These are phyloP conservation scores for Beris chalybata DNA, from an alignment of 2,888 invertebrate genomes.

Conservation along the genomic window DNA sequence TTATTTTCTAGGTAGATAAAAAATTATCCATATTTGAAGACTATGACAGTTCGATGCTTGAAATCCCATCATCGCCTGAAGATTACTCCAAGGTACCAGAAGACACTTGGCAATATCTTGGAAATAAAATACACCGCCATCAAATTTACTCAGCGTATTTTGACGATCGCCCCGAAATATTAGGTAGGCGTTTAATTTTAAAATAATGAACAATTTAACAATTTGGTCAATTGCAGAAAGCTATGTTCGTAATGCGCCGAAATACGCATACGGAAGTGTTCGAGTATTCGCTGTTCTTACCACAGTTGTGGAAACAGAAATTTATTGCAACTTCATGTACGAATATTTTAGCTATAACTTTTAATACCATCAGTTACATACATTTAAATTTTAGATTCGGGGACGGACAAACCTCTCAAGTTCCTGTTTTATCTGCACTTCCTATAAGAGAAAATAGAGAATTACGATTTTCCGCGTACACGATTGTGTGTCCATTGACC, in stretches of 20 bases:
- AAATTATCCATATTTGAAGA: too few relatives aligned
- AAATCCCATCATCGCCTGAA: too few relatives aligned
- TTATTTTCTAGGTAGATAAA: too few relatives aligned
- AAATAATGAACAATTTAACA: not conserved
- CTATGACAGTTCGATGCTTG: too few relatives aligned
- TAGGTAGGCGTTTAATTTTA: slow-evolving; percentile 39
- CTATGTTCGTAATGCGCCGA: slow-evolving; percentile 37
- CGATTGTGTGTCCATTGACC: slow-evolving; percentile 52
- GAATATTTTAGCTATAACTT: too few relatives aligned
- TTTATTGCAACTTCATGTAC: slow-evolving; percentile 49
- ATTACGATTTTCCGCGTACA: slow-evolving; percentile 55
- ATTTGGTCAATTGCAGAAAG: slow-evolving; percentile 4
- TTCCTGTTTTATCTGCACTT: slow-evolving; percentile 50
- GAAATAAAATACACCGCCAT: slow-evolving; percentile 46
- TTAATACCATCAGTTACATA: too few relatives aligned
- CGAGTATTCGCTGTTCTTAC: slow-evolving; percentile 50
- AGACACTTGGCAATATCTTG: slow-evolving; percentile 47
- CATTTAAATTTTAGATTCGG: slow-evolving; percentile 42
- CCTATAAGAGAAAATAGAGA: slow-evolving; percentile 58
- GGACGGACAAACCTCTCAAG: slow-evolving; percentile 46
- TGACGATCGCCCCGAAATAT: slow-evolving; percentile 52
- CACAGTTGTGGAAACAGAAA: slow-evolving; percentile 41
- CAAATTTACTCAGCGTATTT: slow-evolving; percentile 56
- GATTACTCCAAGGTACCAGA: too few relatives aligned
- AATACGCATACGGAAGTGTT: slow-evolving; percentile 45